Conservation (phyloP, 2,113 vertebrate species). For the Nothoprocta pentlandii region DNA sequence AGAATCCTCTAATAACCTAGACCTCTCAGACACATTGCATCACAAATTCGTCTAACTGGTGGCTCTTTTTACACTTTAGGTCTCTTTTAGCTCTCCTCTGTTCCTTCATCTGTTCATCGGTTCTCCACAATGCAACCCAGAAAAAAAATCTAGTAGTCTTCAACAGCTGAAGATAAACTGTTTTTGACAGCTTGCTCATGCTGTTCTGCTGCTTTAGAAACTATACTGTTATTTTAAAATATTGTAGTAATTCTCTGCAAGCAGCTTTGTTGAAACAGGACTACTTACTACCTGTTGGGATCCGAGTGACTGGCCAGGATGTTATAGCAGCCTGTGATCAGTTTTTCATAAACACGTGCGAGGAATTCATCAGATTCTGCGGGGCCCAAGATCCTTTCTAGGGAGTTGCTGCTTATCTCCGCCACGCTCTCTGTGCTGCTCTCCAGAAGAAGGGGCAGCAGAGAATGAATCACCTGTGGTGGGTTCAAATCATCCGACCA, state of each 20-base stretch:
- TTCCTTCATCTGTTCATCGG: neutral
- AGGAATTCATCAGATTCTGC: conserved; percentile 95
- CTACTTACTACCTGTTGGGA: conserved; percentile 84
- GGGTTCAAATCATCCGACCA: conserved; percentile 93
- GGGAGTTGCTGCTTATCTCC: conserved; percentile 92
- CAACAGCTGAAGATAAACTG: neutral
- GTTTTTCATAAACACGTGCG: conserved; percentile 91
- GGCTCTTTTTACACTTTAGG: neutral
- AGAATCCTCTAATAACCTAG: neutral
- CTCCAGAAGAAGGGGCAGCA: conserved; percentile 94
- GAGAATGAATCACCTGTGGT: conserved; percentile 87
- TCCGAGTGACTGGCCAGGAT: conserved; percentile 95
- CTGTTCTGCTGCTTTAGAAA: neutral
- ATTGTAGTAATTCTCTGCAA: neutral
- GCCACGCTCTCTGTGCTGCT: conserved; percentile 94
- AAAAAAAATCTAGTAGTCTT: conserved; percentile 19
- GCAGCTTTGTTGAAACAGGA: neutral
- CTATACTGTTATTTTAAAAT: neutral
- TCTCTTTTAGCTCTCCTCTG: neutral
- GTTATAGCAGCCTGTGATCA: conserved; percentile 95
- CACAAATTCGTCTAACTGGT: neutral
- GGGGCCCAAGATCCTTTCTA: conserved; percentile 94
- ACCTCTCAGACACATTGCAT: neutral
- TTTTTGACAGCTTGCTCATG: neutral
- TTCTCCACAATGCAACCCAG: neutral